Base-by-base conservation (phyloP, 2,888 invertebrate genomes). In the Euzophera pinguis region DNA sequence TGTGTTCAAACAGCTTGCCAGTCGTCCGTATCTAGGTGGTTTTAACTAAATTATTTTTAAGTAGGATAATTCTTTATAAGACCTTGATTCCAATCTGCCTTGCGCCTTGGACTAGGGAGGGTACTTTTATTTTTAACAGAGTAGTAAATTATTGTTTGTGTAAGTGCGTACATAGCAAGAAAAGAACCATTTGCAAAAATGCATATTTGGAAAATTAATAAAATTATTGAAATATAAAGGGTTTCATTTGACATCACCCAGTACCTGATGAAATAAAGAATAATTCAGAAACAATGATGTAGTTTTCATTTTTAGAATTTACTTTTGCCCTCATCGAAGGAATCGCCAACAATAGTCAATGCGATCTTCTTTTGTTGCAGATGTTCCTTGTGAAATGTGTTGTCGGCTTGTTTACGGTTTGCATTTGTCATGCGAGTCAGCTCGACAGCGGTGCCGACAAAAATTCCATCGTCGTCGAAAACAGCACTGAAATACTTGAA, bases 201-300 rank as follows among this genome's bases (percentile, higher is more conserved):
- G 39, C 39, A 50, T 39, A 55, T 68, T 69, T 84, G 81, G 81
- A 63, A 71, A 72, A 64, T 58, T 37, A 85, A 85, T 84, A 86
- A 86, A 85, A 61, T 57, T 75, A 77, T 87, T 64, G 71, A 81
- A 81, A 67, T 73, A 71, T 54, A 67, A 83, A 80, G 87, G 87
- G 86, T 90, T 90, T 89, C 85, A 89, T 90, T 90, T 90, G 75
- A 82, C 68, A 65, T 77, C 75, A 75, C 78, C 81, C 71, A 76
- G 67, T 64, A 75, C 82, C 84, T 81, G 63, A 62, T 66, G 64
- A 68, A 88, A 90, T 90, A 90, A 90, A 90, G 86, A 80, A 70
- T 69, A 69, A 71, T 82, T 80, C 66, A 73, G 72, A 86, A 84
- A 78, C 65, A 65, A 83, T 78, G 16, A 66, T 87, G 90, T 81